phyloP scores from a whole-genome alignment of 2,888 invertebrate genomes.

The Leptarthrus brevirostris region DNA sequence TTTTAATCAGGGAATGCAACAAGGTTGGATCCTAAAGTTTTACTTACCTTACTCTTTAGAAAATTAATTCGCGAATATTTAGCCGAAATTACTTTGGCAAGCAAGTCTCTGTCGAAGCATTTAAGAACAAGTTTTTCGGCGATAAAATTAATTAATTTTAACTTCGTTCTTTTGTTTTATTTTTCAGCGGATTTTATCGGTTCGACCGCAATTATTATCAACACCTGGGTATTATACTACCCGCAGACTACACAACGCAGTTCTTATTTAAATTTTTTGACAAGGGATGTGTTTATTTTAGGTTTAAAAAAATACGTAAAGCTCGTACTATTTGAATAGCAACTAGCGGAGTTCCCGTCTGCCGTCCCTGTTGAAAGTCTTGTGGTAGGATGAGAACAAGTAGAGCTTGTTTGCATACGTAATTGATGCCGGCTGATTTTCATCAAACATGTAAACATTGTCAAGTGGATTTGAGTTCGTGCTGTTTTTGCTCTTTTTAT shows the following conservation, averaged over 20 bases:
- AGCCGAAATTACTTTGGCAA: too few relatives aligned
- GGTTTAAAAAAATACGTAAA: neutral
- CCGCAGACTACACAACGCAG: too few relatives aligned
- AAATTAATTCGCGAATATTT: too few relatives aligned
- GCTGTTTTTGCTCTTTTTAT: too few relatives aligned
- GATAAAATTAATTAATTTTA: slow-evolving; percentile 20
- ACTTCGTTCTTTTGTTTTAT: neutral
- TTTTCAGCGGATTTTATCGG: slow-evolving; percentile 15
- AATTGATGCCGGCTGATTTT: slow-evolving; percentile 28
- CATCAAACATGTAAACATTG: slow-evolving; percentile 19
- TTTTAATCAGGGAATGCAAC: too few relatives aligned
- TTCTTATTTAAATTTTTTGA: neutral
- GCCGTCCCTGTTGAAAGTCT: neutral
- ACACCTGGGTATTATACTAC: neutral
- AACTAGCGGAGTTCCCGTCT: neutral
- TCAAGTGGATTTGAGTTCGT: too few relatives aligned
- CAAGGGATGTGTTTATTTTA: neutral
- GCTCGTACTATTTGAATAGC: neutral
- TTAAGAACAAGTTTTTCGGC: too few relatives aligned
- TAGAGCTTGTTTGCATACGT: slow-evolving; percentile 17
- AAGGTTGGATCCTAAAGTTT: too few relatives aligned
- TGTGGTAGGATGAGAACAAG: too few relatives aligned
- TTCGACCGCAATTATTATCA: slow-evolving; percentile 28
- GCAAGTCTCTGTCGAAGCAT: too few relatives aligned
- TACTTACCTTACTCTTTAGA: too few relatives aligned